Percentiles rank a stretch among this genome's conserved stretches.
phyloP scores from a whole-genome alignment of 2,797 vertebrate species.

The Manis crassicaudata region DNA sequence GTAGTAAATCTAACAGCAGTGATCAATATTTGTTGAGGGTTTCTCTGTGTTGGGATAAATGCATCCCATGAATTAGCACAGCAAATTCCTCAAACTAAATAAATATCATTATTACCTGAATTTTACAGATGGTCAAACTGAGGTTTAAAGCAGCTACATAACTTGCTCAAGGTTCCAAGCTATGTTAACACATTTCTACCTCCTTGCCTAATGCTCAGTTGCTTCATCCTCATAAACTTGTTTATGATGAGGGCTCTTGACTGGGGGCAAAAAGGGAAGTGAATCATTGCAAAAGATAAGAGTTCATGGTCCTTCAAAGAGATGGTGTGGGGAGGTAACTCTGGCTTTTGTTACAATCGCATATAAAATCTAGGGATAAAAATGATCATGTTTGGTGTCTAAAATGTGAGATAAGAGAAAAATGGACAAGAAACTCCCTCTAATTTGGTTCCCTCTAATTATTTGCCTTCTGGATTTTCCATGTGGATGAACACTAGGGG shows the following conservation, averaged over 20 bases:
- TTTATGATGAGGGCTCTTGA: not conserved
- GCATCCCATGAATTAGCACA: not conserved
- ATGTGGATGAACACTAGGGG: not conserved
- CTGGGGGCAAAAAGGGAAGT: not conserved
- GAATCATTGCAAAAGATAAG: not conserved
- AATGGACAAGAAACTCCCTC: not conserved
- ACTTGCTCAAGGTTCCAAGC: not conserved
- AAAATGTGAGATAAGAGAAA: not conserved
- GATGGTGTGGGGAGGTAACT: not conserved
- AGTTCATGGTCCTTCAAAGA: not conserved
- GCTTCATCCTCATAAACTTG: not conserved
- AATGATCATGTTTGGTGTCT: not conserved
- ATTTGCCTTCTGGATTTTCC: not conserved
- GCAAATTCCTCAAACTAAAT: not conserved
- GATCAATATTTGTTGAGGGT: not conserved
- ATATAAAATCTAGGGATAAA: not conserved
- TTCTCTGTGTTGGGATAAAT: not conserved
- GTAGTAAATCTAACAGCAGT: not conserved
- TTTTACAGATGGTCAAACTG: not conserved
- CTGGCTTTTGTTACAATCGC: not conserved
- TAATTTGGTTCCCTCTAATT: not conserved
- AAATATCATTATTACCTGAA: not conserved
- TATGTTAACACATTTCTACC: not conserved
- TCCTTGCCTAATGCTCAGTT: not conserved
- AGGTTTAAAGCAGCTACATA: not conserved